phyloP scores from a whole-genome alignment of 1,140 invertebrate species.

The Bombus waltoni region DNA sequence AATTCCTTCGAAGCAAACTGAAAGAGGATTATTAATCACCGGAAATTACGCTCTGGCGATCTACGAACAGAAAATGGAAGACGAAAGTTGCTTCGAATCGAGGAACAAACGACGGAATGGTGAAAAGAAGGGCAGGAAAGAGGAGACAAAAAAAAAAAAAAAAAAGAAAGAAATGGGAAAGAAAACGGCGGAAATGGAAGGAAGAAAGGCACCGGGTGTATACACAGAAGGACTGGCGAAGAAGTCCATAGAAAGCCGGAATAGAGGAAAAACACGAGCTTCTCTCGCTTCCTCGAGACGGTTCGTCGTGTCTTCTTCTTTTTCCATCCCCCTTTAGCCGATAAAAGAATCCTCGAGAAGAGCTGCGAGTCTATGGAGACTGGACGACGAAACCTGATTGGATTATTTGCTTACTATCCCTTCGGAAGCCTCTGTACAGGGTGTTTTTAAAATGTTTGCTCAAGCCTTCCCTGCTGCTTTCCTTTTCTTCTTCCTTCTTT shows the following conservation, averaged over 20 bases:
- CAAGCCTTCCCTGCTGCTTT: not conserved
- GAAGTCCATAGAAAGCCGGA: slow-evolving; percentile 45
- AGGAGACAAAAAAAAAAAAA: not conserved
- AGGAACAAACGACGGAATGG: not conserved
- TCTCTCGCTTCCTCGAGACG: slow-evolving; percentile 6
- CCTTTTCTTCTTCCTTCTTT: not conserved
- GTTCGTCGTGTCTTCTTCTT: not conserved
- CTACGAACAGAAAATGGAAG: slow-evolving; percentile 36
- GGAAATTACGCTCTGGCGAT: slow-evolving; percentile 62
- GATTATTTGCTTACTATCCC: slow-evolving; percentile 71
- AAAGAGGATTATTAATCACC: slow-evolving; percentile 69
- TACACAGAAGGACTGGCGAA: slow-evolving; percentile 42
- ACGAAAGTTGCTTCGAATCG: slow-evolving; percentile 33
- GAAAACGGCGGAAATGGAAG: slow-evolving; percentile 46
- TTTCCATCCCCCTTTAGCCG: not conserved
- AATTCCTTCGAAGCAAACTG: not conserved
- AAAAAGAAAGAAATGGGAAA: not conserved
- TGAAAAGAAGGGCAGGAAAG: not conserved
- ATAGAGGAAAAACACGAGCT: slow-evolving; percentile 48
- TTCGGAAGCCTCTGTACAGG: slow-evolving; percentile 41
- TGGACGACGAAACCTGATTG: slow-evolving; percentile 63
- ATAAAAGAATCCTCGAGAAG: slow-evolving; percentile 49
- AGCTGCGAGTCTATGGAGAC: slow-evolving; percentile 2
- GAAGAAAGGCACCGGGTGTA: slow-evolving; percentile 44
- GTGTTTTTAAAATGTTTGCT: slow-evolving; percentile 38